Base-by-base conservation (phyloP, 1,140 invertebrate genomes). In the Drosophila saltans region DNA sequence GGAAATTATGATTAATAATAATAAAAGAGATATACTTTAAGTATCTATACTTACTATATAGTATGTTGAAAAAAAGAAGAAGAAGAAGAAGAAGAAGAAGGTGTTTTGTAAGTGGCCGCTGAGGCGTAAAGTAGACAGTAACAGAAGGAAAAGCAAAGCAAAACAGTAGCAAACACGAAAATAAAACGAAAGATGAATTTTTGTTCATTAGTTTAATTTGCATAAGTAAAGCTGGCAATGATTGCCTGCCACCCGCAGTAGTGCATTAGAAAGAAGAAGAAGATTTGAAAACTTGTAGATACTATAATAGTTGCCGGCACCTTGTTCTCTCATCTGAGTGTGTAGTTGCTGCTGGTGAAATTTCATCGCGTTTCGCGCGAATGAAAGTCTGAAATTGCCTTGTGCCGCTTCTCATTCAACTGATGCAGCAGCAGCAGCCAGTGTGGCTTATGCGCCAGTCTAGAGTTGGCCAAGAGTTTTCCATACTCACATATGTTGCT, bases 311-410 rank as follows among this genome's bases (percentile, higher is more conserved):
- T 70, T 62, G 81, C 65, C 67, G 67, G 76, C 59, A 62, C 60
- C 66, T 84, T 57, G 56, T 81, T 81, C 81, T 81, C 81, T 81
- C 67, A 64, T 76, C 73, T 59, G 69, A 72, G 59, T 64, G 68
- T 78, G 71, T 78, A 6, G 68, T 45, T 58, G 72, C 11, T 70
- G 71, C 72, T 90, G 84, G 84, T 90, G 84, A 89, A 89, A 89
- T 90, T 90, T 89, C 84, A 89, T 84, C 84, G 84, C 84, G 84
- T 89, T 89, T 89, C 84, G 84, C 84, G 84, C 84, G 85, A 89
- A 89, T 89, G 84, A 89, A 89, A 89, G 84, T 89, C 84, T 89
- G 81, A 89, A 89, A 89, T 89, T 89, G 79, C 73, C 84, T 78
- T 89, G 84, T 89, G 84, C 84, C 75, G 84, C 84, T 89, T 89